Evolutionary conservation across 2,797 vertebrate species (phyloP), one percentile per base, ranked within the genome.

Genomic region (Cynodonichthys magdalenae): DNA sequence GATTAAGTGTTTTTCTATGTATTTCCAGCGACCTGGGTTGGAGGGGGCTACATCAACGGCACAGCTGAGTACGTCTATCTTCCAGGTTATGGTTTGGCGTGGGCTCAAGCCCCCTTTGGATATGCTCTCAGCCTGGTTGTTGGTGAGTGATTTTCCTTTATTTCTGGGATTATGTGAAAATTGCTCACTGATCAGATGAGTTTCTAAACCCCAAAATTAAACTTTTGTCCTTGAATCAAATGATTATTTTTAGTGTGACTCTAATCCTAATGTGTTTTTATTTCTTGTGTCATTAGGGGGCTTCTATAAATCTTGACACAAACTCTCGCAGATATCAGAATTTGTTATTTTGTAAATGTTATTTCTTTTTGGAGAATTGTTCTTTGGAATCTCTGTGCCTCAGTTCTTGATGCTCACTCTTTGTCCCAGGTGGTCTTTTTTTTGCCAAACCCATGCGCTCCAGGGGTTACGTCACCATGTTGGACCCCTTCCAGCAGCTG

Each of bases 391-490:
- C 11, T 18, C 14, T 18, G 0, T 46, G 31, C 31, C 14, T 57
- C 29, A 51, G 3, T 31, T 36, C 42, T 39, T 20, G 41, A 27
- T 69, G 54, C 47, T 50, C 59, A 3, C 67, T 58, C 60, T 71
- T 44, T 66, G 18, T 69, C 65, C n/a, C 49, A 99, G 97, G 97
- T 83, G 97, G 97, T 39, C 93, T 99, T 66, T 99, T 99, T 77
- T 99, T 99, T 54, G 97, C 97, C 59, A 99, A 99, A 73, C 97
- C 97, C 59, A 99, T 99, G 97, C 93, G 97, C 77, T 96, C 97
- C 29, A 93, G 93, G 63, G 97, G 97, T 59, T 99, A 99, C 34
- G 96, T 99, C 88, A 99, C 97, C 74, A 99, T 99, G 97, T 74
- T 99, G 77, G 97, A 99, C 79, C 97, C 97, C 0, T 99, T 99